Base-by-base conservation (phyloP, 2,113 vertebrate genomes). In the Danionella cerebrum region DNA sequence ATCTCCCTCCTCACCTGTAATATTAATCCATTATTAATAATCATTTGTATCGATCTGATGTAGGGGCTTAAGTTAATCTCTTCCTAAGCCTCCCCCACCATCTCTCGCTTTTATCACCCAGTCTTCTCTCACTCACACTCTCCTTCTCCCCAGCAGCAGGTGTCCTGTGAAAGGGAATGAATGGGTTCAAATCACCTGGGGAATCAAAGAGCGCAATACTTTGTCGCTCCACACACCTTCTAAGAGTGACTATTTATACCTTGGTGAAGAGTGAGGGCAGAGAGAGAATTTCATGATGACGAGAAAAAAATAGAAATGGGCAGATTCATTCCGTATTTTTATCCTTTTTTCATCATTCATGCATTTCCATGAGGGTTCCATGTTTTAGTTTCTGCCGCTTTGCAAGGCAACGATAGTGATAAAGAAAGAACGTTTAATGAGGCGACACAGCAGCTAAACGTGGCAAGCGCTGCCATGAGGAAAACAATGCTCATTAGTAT, bases 131-230 rank as follows among this genome's bases (percentile, higher is more conserved):
- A 31, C 41, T 62, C 47, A 6, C 5, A 3, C 14, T 33, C 12
- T 13, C 10, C 45, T 33, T 58, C 54, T 58, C 21, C 27, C 35
- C 44, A 64, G 27, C 67, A 64, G 72, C 72, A 65, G 72, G 67
- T 70, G 72, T 65, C 52, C 72, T 74, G 72, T 70, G 66, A 69
- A 42, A 47, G 44, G 9, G 51, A 69, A 74, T 54, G 57, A 64
- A 70, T 72, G 63, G 44, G 52, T n/a, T n/a, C 50, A 33, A 58
- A 67, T 69, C 71, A 72, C 50, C 59, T 41, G 36, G 21, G 62
- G 69, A 76, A 74, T 76, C 69, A 70, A 69, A 75, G 70, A 67
- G 64, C 57, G 39, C 16, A 24, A 39, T 65, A 75, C 13, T 39
- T 67, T 62, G 65, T 76, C 59, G 71, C 41, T 66, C 31, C 44